Evolutionary conservation across 2,113 vertebrate genomes (phyloP).

Genomic region (Melierax canorus): DNA sequence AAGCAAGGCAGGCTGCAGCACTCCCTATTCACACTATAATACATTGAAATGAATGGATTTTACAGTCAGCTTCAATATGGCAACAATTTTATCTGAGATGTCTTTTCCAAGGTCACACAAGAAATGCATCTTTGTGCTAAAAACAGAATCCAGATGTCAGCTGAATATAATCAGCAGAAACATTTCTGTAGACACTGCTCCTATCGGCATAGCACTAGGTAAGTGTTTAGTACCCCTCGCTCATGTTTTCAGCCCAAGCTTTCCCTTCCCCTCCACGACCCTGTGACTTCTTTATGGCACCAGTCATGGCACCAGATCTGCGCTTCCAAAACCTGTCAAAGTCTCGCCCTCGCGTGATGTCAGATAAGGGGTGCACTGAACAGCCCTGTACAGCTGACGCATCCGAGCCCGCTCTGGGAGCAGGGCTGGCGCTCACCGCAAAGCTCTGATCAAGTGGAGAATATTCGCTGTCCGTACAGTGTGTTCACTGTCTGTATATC

Average conservation of each 20-base stretch:
- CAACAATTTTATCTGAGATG: neutral
- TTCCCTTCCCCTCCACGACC: neutral
- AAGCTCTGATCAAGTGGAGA: neutral
- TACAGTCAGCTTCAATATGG: neutral
- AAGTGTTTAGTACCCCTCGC: neutral
- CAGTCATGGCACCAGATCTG: neutral
- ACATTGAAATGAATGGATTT: neutral
- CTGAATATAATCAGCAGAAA: neutral
- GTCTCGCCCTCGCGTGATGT: rapidly evolving
- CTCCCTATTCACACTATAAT: neutral
- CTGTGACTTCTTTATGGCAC: neutral
- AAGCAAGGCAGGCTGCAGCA: neutral
- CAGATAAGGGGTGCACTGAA: neutral
- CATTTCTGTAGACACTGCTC: neutral
- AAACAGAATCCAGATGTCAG: constrained; percentile 20
- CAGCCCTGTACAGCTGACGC: neutral
- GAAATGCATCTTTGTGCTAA: constrained; percentile 2
- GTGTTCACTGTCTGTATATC: neutral
- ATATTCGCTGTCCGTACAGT: neutral
- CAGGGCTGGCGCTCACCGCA: neutral
- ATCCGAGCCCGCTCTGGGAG: neutral
- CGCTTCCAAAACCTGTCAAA: neutral
- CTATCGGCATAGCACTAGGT: neutral
- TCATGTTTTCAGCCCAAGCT: neutral
- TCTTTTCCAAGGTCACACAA: constrained; percentile 5